These are phyloP conservation scores for Chanos chanos DNA, from an alignment of 2,797 vertebrate genomes.

Conservation along the genomic window DNA sequence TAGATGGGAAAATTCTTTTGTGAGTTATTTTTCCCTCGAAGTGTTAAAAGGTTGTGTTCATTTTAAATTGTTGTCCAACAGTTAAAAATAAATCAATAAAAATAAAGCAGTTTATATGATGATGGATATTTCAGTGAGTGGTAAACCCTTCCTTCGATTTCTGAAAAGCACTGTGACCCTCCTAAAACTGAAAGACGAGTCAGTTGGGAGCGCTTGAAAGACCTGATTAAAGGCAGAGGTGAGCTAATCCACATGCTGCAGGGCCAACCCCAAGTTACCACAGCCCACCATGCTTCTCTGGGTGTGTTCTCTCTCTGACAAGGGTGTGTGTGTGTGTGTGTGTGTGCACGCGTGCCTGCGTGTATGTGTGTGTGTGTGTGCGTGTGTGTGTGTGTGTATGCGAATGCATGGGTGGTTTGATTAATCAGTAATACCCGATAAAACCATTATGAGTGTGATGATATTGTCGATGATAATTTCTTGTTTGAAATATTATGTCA, in stretches of 20 bases:
- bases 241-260: constrained; percentile 52
- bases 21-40: too few species aligned
- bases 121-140: constrained; percentile 12
- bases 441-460: neutral
- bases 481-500: too few species aligned
- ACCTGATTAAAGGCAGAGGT: constrained; percentile 60
- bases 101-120: too few species aligned
- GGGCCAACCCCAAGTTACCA: constrained; percentile 44
- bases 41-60: too few species aligned
- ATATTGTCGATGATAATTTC: too few species aligned
- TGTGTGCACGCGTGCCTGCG: constrained; percentile 3
- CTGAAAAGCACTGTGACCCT: constrained; percentile 10
- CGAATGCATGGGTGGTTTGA: neutral
- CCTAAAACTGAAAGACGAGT: constrained; percentile 37
- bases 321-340: constrained; percentile 9
- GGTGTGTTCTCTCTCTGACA: neutral
- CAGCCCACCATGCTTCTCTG: constrained; percentile 41
- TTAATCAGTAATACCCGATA: neutral
- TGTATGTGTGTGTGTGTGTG: constrained; percentile 5
- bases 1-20: too few species aligned
- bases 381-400: neutral
- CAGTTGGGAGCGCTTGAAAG: constrained; percentile 44
- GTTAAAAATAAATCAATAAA: too few species aligned
- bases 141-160: too few species aligned
- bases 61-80: too few species aligned